Conservation (phyloP, 2,113 vertebrate genomes). For the Tragelaphus buxtoni region DNA sequence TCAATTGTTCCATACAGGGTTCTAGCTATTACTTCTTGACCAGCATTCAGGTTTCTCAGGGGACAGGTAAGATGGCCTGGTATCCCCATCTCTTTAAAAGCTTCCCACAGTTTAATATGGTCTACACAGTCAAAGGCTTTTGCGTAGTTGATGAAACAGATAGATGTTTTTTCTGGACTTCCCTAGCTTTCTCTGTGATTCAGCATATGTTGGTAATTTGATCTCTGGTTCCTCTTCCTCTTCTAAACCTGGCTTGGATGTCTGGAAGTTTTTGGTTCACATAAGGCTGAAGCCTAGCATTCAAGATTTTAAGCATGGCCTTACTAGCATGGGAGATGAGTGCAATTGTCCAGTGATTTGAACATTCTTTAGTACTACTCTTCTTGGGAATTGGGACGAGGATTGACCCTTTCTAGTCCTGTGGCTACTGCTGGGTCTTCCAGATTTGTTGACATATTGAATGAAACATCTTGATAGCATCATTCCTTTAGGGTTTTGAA, state of each 20-base stretch:
- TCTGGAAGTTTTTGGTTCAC: not conserved
- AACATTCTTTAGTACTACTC: not conserved
- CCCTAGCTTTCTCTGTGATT: not conserved
- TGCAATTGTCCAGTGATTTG: accelerated
- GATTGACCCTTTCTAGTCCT: not conserved
- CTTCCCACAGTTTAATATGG: not conserved
- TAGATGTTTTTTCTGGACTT: not conserved
- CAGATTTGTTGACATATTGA: not conserved
- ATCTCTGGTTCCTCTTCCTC: not conserved
- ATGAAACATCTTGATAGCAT: not conserved
- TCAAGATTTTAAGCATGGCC: not conserved
- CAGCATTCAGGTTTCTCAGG: not conserved
- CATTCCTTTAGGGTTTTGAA: not conserved
- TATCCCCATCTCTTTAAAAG: not conserved
- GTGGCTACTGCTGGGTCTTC: not conserved
- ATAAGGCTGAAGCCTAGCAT: not conserved
- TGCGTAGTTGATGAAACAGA: accelerated
- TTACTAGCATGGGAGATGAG: not conserved
- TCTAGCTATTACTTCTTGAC: not conserved
- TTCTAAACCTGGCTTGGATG: not conserved
- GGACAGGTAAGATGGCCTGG: not conserved
- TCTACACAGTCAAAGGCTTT: not conserved
- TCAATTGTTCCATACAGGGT: not conserved
- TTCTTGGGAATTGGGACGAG: not conserved
- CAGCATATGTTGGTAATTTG: not conserved